Conservation (phyloP, 2,113 vertebrate species). For the Ochotona curzoniae region DNA sequence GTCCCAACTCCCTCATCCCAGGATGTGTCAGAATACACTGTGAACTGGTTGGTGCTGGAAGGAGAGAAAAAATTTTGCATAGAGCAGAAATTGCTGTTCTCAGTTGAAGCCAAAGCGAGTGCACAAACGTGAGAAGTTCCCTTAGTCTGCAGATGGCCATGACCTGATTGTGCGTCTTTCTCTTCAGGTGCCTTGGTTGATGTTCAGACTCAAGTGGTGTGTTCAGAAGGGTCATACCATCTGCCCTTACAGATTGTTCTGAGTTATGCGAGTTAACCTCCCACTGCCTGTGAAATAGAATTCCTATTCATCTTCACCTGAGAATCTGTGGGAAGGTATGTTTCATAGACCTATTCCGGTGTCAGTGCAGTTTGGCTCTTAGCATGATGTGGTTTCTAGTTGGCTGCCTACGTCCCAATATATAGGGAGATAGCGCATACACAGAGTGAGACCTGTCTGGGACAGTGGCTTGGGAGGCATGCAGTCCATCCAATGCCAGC, state of each 20-base stretch:
- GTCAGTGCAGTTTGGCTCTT: neutral
- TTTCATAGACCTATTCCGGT: neutral
- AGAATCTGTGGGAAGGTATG: neutral
- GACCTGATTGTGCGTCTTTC: neutral
- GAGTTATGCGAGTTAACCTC: neutral
- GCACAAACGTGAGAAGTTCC: too few species aligned
- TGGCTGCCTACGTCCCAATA: neutral
- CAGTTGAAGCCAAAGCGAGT: neutral
- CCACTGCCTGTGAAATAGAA: neutral
- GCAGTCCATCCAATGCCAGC: neutral
- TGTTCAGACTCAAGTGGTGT: neutral
- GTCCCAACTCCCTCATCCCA: neutral
- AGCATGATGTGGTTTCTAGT: neutral
- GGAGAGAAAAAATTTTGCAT: neutral
- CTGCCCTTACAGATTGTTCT: neutral
- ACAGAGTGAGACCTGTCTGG: neutral
- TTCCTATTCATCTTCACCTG: neutral
- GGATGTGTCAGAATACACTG: slow-evolving; percentile 1
- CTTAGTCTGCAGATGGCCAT: too few species aligned
- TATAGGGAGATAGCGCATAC: neutral
- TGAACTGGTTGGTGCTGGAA: neutral
- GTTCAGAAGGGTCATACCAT: neutral
- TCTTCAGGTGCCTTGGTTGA: neutral
- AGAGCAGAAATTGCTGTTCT: neutral
- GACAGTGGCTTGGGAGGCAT: neutral